A percentile compares a stretch with the other conserved stretches of the same genome.
Conservation (phyloP, 2,113 vertebrate genomes). For the Montifringilla adamsi region DNA sequence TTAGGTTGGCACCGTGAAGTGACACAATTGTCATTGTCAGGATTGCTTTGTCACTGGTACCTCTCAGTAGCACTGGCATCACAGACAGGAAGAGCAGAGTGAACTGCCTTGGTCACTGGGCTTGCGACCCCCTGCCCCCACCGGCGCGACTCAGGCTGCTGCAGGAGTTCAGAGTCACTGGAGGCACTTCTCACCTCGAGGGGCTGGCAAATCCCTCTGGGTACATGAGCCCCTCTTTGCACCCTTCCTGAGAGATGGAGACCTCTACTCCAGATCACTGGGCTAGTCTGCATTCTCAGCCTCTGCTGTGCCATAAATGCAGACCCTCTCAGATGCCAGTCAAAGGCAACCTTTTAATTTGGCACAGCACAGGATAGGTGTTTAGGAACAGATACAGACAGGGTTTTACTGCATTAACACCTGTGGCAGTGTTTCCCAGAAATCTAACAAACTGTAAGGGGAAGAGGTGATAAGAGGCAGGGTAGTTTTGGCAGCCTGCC, state of each 20-base stretch:
- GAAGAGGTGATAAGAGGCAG: background rate
- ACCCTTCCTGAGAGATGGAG: background rate
- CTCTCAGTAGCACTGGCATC: background rate
- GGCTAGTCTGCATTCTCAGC: background rate
- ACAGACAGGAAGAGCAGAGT: background rate
- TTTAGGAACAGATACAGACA: background rate
- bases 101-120: background rate
- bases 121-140: background rate
- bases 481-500: background rate
- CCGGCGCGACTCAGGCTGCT: background rate
- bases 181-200: background rate
- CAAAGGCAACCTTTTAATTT: background rate
- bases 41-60: background rate
- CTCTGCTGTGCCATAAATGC: background rate
- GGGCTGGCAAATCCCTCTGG: background rate
- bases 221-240: background rate
- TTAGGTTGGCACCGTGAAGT: background rate
- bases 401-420: background rate
- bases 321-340: background rate
- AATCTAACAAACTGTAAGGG: background rate
- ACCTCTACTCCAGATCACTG: background rate
- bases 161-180: background rate
- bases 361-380: background rate
- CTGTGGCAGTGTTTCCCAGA: background rate
- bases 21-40: background rate